phyloP scores from a whole-genome alignment of 30 jellyfish, hydroid and myxozoan species.

The Chrysaora quinquecirrha region DNA sequence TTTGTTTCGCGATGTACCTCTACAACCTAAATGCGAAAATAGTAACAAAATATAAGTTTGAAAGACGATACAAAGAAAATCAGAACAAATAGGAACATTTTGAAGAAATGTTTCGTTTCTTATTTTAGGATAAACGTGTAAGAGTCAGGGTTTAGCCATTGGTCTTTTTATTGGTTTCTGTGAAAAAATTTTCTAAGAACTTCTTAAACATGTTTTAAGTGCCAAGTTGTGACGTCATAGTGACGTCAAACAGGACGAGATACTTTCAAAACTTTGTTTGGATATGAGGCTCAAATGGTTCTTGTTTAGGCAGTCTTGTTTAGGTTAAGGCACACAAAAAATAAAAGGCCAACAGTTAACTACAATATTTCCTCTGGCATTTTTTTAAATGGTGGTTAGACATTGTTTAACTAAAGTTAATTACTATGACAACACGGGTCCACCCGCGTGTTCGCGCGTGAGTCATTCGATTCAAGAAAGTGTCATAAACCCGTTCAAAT shows the following conservation, averaged over 20 bases:
- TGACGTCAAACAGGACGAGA: background rate
- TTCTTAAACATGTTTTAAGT: no score
- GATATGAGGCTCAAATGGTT: no score
- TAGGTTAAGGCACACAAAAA: background rate
- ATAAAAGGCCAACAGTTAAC: background rate
- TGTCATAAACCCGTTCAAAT: background rate
- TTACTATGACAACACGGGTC: no score
- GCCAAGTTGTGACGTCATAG: no score
- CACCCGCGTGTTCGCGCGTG: no score
- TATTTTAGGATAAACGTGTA: background rate
- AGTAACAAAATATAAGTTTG: background rate
- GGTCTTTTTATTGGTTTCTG: background rate
- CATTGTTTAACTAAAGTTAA: no score
- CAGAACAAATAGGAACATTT: background rate
- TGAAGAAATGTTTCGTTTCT: background rate
- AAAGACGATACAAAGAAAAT: background rate
- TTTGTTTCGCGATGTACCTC: conserved; percentile 43
- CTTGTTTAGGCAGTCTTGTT: no score
- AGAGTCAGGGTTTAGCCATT: background rate
- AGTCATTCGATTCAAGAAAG: background rate
- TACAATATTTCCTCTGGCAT: background rate
- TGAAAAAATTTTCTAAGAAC: background rate
- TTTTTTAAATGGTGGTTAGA: background rate
- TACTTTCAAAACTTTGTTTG: no score
- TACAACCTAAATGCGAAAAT: conserved; percentile 23